A percentile compares a stretch with the other conserved stretches of the same genome.
Evolutionary conservation across 2,888 invertebrate genomes (phyloP).

Genomic region (Zygogramma bicolorata): DNA sequence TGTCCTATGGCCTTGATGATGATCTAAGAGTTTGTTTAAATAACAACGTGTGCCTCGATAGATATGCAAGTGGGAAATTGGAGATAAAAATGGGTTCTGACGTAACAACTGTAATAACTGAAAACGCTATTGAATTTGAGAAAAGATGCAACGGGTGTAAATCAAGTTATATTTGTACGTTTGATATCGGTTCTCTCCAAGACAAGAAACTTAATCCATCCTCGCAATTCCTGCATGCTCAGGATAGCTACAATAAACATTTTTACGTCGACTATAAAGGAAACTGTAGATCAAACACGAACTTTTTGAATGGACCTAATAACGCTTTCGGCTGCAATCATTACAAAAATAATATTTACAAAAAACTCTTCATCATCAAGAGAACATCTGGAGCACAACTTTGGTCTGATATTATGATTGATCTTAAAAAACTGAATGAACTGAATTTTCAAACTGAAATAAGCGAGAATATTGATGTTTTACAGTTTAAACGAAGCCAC

Average conservation of each 20-base stretch:
- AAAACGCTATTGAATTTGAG: conserved; percentile 39
- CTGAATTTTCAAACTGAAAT: not conserved
- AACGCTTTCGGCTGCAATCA: conserved; percentile 51
- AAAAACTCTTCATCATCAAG: conserved; percentile 47
- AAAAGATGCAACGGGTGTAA: conserved; percentile 49
- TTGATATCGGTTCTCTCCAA: conserved; percentile 42
- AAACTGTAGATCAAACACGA: conserved; percentile 44
- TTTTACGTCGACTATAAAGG: conserved; percentile 50
- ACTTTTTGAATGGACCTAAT: conserved; percentile 37
- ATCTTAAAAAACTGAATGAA: conserved; percentile 21
- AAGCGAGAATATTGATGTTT: not conserved
- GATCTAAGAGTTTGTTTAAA: conserved; percentile 39
- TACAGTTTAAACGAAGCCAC: conserved; percentile 34
- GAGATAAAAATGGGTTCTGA: conserved; percentile 37
- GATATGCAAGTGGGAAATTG: conserved; percentile 25
- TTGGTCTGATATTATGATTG: conserved; percentile 41
- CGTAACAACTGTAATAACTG: conserved; percentile 32
- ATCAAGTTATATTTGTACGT: conserved; percentile 35
- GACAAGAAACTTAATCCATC: conserved; percentile 29
- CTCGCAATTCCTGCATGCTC: conserved; percentile 43
- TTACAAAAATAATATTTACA: conserved; percentile 39
- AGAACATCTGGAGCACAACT: conserved; percentile 46
- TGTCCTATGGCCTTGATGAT: conserved; percentile 44
- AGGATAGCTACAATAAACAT: conserved; percentile 53
- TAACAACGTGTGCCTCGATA: conserved; percentile 35